A percentile compares a stretch with the other conserved stretches of the same genome.
phyloP scores from a whole-genome alignment of 2,797 vertebrate genomes.

The Odontamblyopus lacepedii region DNA sequence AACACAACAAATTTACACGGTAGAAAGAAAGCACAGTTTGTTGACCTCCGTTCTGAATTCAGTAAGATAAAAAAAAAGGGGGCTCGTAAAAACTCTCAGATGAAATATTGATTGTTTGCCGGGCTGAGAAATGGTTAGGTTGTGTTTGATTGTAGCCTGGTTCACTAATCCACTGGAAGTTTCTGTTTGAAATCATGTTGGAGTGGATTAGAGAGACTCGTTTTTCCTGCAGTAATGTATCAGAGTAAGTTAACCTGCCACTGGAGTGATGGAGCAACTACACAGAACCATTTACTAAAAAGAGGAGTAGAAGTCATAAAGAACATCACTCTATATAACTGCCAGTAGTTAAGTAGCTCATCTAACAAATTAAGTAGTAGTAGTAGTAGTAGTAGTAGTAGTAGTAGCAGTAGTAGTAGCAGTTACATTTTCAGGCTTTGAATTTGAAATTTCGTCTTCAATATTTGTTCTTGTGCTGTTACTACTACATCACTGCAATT shows the following conservation, averaged over 20 bases:
- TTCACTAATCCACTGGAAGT: conserved; percentile 14
- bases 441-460: neutral
- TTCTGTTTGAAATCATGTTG: conserved; percentile 11
- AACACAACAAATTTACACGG: neutral
- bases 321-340: neutral
- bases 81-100: conserved; percentile 44
- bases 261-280: neutral
- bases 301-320: neutral
- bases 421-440: too few species aligned
- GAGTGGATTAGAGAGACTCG: conserved; percentile 7
- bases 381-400: too few species aligned
- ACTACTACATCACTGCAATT: neutral
- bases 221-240: conserved; percentile 3
- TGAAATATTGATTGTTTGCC: conserved; percentile 53
- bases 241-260: neutral
- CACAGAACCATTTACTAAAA: neutral
- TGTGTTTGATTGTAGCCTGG: conserved; percentile 26
- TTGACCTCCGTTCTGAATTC: conserved; percentile 27
- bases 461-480: neutral
- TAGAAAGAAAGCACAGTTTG: conserved; percentile 19
- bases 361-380: too few species aligned
- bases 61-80: conserved; percentile 25
- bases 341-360: neutral
- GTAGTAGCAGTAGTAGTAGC: too few species aligned
- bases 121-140: conserved; percentile 35